Evolutionary conservation across 2,888 invertebrate species (phyloP), one percentile per base, ranked within the genome.

Genomic region (Kryphioiulus occultus): DNA sequence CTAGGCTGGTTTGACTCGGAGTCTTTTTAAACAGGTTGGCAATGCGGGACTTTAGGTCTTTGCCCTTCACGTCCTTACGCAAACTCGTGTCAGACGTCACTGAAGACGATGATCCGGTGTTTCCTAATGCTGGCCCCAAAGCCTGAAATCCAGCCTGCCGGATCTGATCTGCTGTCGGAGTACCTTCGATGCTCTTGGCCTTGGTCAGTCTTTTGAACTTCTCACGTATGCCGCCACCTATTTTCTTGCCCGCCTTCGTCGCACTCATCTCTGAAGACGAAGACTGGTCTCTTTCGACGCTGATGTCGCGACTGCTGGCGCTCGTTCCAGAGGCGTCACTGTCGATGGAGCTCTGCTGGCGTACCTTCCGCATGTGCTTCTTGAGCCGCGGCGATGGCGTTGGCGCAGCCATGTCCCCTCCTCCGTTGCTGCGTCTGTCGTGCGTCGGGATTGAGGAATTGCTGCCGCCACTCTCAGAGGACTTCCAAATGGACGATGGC

Each of bases 141-240:
- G 87, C 90, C 88, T 90, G 89, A 17, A 90, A 89, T 84, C 90
- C 90, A 19, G 90, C 90, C 53, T 88, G 88, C 9, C 90, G 89
- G 59, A 90, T 88, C 26, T 89, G 88, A 83, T 89, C 90, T 12
- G 89, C 90, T 10, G 89, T 90, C 2, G 90, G 89, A 7, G 91
- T 94, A 91, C 95, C 95, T 91, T 96, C 96, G 87, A 96, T 95
- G 89, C 96, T 96, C 85, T 95, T 94, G 0, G 96, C 96, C 92
- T 97, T 97, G 1, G 96, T 96, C 87, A 97, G 92, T 91, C 96
- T 95, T 89, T 93, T 93, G 93, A 97, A 97, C 26, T 96, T 89
- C 83, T 89, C 89, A 15, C 88, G 84, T 0, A 89, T 86, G 88
- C 96, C 91, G 97, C 96, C 53, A 97, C 92, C n/a, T 39, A 26